These are phyloP conservation scores for Paratilapia polleni DNA, from an alignment of 2,113 vertebrate species.

Conservation along the genomic window DNA sequence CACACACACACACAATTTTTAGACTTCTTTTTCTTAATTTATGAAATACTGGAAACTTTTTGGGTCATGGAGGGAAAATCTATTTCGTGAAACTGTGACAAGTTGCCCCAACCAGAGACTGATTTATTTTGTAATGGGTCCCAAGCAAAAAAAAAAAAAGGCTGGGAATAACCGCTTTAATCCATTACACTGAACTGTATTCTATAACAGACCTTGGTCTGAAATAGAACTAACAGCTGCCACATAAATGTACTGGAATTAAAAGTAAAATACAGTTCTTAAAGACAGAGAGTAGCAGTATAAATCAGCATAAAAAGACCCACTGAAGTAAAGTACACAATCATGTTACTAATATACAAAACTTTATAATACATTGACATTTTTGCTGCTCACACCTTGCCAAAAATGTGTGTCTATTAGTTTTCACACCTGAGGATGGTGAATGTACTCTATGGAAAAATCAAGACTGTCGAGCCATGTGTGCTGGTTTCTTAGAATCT, in stretches of 20 bases:
- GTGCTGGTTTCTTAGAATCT: constrained; percentile 6
- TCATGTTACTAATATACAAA: neutral
- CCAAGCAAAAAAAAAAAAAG: neutral
- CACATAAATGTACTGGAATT: too few species aligned
- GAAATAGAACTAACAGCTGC: neutral
- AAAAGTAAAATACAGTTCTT: neutral
- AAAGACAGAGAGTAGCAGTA: neutral
- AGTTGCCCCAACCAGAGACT: neutral
- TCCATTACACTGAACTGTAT: neutral
- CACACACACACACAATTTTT: too few species aligned
- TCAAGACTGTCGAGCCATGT: neutral
- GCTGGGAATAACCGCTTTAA: neutral
- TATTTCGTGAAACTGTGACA: neutral
- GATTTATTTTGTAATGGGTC: neutral
- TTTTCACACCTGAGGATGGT: neutral
- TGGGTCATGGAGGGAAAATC: neutral
- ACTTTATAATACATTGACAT: neutral
- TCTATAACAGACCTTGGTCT: neutral
- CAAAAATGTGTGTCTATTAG: neutral
- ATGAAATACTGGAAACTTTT: neutral
- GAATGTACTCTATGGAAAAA: neutral
- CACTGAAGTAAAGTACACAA: neutral
- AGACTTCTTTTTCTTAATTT: neutral
- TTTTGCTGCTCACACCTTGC: neutral
- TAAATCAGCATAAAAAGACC: too few species aligned